Evolutionary conservation across 2,888 invertebrate species (phyloP).

Genomic region (Orgyia antiqua): DNA sequence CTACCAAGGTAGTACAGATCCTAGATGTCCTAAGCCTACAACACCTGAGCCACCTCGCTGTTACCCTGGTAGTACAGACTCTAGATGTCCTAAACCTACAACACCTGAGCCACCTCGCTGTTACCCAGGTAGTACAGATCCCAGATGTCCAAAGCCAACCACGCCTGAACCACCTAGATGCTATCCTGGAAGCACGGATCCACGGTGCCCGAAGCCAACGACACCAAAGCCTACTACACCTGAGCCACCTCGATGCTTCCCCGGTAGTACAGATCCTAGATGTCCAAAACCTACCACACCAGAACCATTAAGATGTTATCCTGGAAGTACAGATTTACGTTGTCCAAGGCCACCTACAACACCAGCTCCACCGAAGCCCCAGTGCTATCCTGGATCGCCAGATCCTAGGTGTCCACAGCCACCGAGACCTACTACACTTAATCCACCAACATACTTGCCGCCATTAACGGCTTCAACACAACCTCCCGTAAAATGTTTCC

Average conservation of each 20-base stretch:
- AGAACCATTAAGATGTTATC: conserved; percentile 26
- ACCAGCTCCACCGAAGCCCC: conserved; percentile 24
- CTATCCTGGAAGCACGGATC: conserved; percentile 36
- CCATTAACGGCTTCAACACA: conserved; percentile 27
- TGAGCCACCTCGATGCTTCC: conserved; percentile 18
- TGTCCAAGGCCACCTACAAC: conserved; percentile 34
- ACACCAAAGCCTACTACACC: conserved; percentile 24
- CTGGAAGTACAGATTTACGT: conserved; percentile 28
- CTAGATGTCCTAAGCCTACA: conserved; percentile 39
- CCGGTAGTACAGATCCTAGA: conserved; percentile 36
- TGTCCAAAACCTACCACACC: conserved; percentile 25
- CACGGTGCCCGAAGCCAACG: conserved; percentile 26
- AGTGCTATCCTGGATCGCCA: conserved; percentile 17
- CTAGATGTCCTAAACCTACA: conserved; percentile 28
- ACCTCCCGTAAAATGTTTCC: conserved; percentile 27
- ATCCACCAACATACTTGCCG: conserved; percentile 18
- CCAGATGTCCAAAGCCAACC: conserved; percentile 30
- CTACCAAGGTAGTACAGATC: conserved; percentile 35
- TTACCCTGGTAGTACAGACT: conserved; percentile 39
- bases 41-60: conserved; percentile 28
- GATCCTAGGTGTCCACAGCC: conserved; percentile 13
- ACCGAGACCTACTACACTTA: conserved; percentile 9
- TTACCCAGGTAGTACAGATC: conserved; percentile 36
- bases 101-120: conserved; percentile 35
- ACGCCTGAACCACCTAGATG: conserved; percentile 21